phyloP scores from a whole-genome alignment of 2,888 invertebrate species.

The Ennomos fuscantarius region DNA sequence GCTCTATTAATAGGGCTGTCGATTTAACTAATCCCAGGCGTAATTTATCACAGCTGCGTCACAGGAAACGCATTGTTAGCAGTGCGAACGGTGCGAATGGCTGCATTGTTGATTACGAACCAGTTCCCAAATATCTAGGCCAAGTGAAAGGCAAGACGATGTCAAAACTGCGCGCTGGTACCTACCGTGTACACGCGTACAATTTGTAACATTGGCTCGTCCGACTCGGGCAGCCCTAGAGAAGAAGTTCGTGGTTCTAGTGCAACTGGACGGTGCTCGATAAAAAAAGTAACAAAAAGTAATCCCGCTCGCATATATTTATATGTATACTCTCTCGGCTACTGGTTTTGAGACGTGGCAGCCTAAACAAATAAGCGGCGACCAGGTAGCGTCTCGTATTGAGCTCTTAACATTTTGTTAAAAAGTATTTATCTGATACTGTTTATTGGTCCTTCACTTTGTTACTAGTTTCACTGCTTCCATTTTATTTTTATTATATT shows the following conservation, averaged over 20 bases:
- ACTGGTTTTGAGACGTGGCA: slow-evolving; percentile 80
- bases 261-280: slow-evolving; percentile 68
- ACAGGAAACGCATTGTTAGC: slow-evolving; percentile 60
- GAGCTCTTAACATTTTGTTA: slow-evolving; percentile 74
- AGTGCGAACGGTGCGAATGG: slow-evolving; percentile 50
- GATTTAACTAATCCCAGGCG: slow-evolving; percentile 29
- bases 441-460: slow-evolving; percentile 55
- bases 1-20: slow-evolving; percentile 29
- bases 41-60: slow-evolving; percentile 54
- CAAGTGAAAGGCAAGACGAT: slow-evolving; percentile 81
- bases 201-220: slow-evolving; percentile 14
- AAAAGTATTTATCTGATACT: slow-evolving; percentile 77
- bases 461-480: slow-evolving; percentile 27
- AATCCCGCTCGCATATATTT: slow-evolving; percentile 64
- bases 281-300: slow-evolving; percentile 79
- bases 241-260: slow-evolving; percentile 56
- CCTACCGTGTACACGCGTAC: slow-evolving; percentile 54
- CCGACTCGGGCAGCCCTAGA: slow-evolving; percentile 58
- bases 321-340: slow-evolving; percentile 72
- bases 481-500: slow-evolving; percentile 24
- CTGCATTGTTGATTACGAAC: slow-evolving; percentile 76
- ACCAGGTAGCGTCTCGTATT: slow-evolving; percentile 78
- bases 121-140: slow-evolving; percentile 83
- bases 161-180: slow-evolving; percentile 65
- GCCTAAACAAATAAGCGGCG: slow-evolving; percentile 84